phyloP scores from a whole-genome alignment of 2,888 invertebrate genomes.

The Drosophila anceps region DNA sequence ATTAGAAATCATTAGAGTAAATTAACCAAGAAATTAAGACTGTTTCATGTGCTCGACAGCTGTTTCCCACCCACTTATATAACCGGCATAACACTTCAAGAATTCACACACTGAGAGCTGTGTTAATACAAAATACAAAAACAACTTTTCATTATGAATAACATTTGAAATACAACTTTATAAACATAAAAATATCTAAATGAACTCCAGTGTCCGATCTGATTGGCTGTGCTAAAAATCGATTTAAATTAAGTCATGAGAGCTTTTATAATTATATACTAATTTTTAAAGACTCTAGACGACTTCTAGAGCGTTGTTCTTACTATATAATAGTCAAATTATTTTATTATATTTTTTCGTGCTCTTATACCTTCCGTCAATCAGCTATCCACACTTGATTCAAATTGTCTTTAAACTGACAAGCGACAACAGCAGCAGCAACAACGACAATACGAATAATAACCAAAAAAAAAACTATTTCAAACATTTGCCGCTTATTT shows the following conservation, averaged over 20 bases:
- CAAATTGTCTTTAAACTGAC: slow-evolving; percentile 48
- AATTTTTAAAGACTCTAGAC: background rate
- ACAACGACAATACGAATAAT: slow-evolving; percentile 21
- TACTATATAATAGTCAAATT: background rate
- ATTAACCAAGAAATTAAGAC: slow-evolving; percentile 32
- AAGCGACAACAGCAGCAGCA: slow-evolving; percentile 55
- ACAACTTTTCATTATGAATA: background rate
- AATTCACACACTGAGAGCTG: background rate
- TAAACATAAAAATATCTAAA: background rate
- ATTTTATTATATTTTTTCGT: background rate
- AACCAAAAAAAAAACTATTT: slow-evolving; percentile 58
- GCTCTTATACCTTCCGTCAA: background rate
- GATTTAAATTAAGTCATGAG: background rate
- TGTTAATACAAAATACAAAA: background rate
- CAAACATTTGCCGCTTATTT: slow-evolving; percentile 74
- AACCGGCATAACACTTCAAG: background rate
- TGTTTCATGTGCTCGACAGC: slow-evolving; percentile 8
- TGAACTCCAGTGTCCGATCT: background rate
- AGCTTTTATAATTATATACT: background rate
- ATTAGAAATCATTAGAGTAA: slow-evolving; percentile 34
- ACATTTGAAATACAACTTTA: background rate
- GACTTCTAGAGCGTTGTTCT: background rate
- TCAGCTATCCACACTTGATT: slow-evolving; percentile 27
- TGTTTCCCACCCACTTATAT: slow-evolving; percentile 4
- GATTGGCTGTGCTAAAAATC: background rate